Evolutionary conservation across 2,888 invertebrate genomes (phyloP), one percentile per base, ranked within the genome.

Genomic region (Xanthostigma xanthostigma): DNA sequence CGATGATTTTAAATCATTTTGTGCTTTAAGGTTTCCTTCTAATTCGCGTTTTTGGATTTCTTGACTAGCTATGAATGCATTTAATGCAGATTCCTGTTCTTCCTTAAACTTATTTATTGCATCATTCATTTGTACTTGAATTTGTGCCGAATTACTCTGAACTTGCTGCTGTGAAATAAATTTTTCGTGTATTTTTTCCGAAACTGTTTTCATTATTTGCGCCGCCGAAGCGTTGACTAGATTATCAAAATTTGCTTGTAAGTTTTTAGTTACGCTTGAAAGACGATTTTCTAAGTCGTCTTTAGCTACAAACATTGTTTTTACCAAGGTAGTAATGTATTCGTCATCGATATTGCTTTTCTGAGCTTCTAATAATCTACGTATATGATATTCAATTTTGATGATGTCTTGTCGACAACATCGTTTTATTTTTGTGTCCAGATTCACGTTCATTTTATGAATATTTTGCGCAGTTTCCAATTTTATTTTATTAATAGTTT

Each of bases 261-360:
- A 59, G 48, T 62, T 62, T 37, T 60, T 57, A 37, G 76, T 75
- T 55, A 79, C 61, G 44, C 74, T 74, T 0, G 71, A 66, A 41
- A 79, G 60, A 60, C 62, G 72, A 61, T 62, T 58, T 57, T 80
- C 78, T 56, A 80, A 64, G 53, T 78, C 74, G n/a, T 76, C 72
- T 56, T 76, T 79, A 8, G 77, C 76, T 11, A 80, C 67, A 53
- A 80, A 79, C 44, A 78, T 68, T 39, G 71, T 70, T 47, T 74
- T 72, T 47, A 82, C 73, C 68, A 78, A 76, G 2, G 65, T 64
- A 51, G 74, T 75, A n/a, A 81, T 57, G 53, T 72, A 71, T 47
- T 75, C 72, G 13, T 73, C 60, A 34, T 58, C 58, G 17, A 54
- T 50, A 10, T 63, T 50, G 42, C 61, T 59, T 34, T 59, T 56